phyloP scores from a whole-genome alignment of 2,888 invertebrate genomes.

The Allacma fusca region DNA sequence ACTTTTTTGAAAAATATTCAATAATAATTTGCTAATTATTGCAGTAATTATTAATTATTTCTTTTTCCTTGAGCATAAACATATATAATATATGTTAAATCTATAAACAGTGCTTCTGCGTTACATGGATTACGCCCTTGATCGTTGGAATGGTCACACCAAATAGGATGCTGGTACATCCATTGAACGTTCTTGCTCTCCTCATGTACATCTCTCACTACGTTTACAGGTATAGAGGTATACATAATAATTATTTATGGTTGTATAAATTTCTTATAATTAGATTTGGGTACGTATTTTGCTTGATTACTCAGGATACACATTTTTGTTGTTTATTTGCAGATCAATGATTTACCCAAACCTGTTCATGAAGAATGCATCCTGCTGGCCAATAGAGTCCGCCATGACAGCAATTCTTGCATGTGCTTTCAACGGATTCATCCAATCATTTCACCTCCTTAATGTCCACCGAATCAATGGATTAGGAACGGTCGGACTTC shows the following conservation, averaged over 20 bases:
- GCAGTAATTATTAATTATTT: background rate
- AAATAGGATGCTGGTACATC: background rate
- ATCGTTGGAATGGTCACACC: background rate
- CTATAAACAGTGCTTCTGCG: slow-evolving; percentile 7
- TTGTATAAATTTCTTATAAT: no score
- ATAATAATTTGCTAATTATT: background rate
- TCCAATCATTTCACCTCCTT: slow-evolving; percentile 28
- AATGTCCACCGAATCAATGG: background rate
- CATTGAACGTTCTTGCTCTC: slow-evolving; percentile 13
- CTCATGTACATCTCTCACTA: slow-evolving; percentile 18
- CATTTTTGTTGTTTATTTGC: background rate
- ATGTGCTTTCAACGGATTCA: slow-evolving; percentile 26
- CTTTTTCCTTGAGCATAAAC: background rate
- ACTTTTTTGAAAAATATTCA: no score
- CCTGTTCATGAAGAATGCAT: slow-evolving; percentile 21
- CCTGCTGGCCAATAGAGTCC: slow-evolving; percentile 30
- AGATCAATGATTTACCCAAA: slow-evolving; percentile 32
- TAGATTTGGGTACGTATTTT: no score
- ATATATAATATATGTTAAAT: no score
- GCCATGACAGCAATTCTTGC: background rate
- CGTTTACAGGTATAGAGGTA: slow-evolving; percentile 22
- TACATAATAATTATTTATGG: background rate
- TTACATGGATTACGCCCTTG: slow-evolving; percentile 30
- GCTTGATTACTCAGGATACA: background rate
- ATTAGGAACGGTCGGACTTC: background rate